These are phyloP conservation scores for Eucidaris tribuloides DNA, from an alignment of 35 echinoderm and acorn worm species.

Conservation along the genomic window DNA sequence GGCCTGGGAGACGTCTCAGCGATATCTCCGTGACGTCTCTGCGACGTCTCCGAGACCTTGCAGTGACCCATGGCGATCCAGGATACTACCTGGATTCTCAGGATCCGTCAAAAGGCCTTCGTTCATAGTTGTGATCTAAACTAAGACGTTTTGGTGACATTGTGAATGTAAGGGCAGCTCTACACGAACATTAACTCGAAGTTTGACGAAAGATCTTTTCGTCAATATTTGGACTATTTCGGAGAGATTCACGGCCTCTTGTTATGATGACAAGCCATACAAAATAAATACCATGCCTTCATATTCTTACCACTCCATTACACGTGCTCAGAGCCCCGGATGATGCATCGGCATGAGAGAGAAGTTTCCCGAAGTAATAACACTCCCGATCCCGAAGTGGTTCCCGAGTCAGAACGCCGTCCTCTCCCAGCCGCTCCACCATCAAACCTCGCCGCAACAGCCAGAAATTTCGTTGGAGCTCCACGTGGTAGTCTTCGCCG, in stretches of 20 bases:
- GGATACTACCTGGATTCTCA: no score
- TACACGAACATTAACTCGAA: neutral
- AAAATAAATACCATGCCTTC: neutral
- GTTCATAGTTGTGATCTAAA: no score
- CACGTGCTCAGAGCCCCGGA: constrained; percentile 67
- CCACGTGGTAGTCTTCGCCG: constrained; percentile 14
- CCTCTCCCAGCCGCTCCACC: constrained; percentile 43
- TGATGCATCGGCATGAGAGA: constrained; percentile 32
- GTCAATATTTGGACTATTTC: neutral
- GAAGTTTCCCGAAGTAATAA: constrained; percentile 49
- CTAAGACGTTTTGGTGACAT: neutral
- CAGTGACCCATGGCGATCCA: no score
- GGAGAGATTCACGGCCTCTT: no score
- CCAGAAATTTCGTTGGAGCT: constrained; percentile 53
- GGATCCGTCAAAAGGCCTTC: no score
- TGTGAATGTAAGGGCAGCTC: neutral
- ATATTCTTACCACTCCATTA: constrained; percentile 75
- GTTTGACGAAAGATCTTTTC: neutral
- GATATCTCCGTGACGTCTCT: no score
- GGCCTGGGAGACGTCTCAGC: no score
- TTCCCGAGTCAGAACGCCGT: constrained; percentile 35
- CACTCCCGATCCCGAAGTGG: constrained; percentile 19
- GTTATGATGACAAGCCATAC: neutral
- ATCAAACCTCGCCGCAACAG: constrained; percentile 51
- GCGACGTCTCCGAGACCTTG: no score